These are phyloP conservation scores for Antechinus flavipes DNA, from an alignment of 2,113 vertebrate species.

Conservation along the genomic window DNA sequence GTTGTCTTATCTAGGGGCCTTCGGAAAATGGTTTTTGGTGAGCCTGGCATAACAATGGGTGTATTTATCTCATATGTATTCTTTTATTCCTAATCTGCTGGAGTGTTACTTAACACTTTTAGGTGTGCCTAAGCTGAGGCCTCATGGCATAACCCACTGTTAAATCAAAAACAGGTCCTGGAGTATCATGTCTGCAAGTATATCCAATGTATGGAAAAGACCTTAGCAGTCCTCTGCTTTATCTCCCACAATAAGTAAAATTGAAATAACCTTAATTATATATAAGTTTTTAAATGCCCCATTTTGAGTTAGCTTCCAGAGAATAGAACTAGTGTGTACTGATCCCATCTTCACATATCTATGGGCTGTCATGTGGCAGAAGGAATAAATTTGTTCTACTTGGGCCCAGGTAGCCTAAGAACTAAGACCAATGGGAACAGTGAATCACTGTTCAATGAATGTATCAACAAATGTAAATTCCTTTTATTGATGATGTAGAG, in stretches of 20 bases:
- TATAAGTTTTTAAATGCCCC: not conserved
- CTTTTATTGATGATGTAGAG: not conserved
- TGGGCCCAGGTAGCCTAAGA: constrained; percentile 31
- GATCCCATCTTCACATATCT: constrained; percentile 38
- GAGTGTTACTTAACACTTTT: not conserved
- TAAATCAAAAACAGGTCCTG: not conserved
- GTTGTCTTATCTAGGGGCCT: not conserved
- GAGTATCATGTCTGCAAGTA: not conserved
- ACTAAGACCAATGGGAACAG: not conserved
- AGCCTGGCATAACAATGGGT: not conserved
- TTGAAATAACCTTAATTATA: not conserved
- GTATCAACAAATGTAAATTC: not conserved
- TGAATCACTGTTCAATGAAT: not conserved
- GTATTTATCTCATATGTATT: not conserved
- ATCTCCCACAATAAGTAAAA: not conserved
- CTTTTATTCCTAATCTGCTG: not conserved
- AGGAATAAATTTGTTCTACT: constrained; percentile 40
- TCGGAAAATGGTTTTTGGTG: not conserved
- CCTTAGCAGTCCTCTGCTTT: not conserved
- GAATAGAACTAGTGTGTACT: not conserved
- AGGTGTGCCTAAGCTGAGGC: not conserved
- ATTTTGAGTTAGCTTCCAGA: not conserved
- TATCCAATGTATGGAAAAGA: not conserved
- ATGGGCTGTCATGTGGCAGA: constrained; percentile 50
- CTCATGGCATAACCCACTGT: not conserved